Conservation (phyloP, 2,113 vertebrate species). For the Rhadina sibilatrix region DNA sequence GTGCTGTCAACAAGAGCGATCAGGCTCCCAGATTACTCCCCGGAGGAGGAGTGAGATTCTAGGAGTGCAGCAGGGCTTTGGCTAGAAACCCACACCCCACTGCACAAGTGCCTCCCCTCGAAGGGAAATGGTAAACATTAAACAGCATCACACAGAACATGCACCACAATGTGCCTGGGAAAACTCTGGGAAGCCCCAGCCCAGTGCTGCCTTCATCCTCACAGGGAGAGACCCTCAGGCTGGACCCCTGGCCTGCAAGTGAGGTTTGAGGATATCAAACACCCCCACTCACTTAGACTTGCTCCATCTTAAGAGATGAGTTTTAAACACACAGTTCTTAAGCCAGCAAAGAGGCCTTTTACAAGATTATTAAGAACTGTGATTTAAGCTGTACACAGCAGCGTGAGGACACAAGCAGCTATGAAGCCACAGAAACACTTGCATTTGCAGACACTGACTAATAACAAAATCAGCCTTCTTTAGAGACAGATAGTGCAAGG, state of each 20-base stretch:
- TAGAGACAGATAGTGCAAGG: not conserved
- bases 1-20: constrained; percentile 12
- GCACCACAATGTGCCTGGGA: not conserved
- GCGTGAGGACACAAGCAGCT: not conserved
- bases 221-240: not conserved
- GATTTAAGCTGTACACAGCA: not conserved
- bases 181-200: not conserved
- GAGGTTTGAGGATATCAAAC: not conserved
- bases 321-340: not conserved
- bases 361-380: not conserved
- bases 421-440: not conserved
- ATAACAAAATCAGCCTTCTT: not conserved
- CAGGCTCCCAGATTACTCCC: not conserved
- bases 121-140: not conserved
- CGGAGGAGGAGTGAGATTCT: not conserved
- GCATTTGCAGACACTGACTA: not conserved
- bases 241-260: not conserved
- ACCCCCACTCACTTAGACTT: accelerated
- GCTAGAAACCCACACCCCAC: not conserved
- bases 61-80: not conserved
- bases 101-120: not conserved
- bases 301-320: not conserved
- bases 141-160: not conserved
- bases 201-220: not conserved
- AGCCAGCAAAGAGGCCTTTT: not conserved